These are phyloP conservation scores for Kryptolebias marmoratus DNA, from an alignment of 2,113 vertebrate species.

Conservation along the genomic window DNA sequence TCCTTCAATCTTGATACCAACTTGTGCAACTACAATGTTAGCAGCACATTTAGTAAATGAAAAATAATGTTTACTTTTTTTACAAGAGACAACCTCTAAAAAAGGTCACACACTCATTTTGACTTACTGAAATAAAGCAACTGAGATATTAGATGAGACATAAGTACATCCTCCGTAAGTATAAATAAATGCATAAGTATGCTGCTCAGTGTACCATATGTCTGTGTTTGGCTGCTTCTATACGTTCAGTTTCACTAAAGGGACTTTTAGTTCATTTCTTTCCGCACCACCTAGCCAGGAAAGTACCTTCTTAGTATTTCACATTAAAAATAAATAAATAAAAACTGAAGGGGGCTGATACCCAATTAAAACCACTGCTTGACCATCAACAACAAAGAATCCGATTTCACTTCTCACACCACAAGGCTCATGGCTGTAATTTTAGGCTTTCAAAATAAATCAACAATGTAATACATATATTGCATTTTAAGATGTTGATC, in stretches of 20 bases:
- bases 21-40: too few species aligned
- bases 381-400: slow-evolving; percentile 3
- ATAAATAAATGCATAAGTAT: too few species aligned
- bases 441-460: background rate
- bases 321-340: background rate
- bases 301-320: slow-evolving; percentile 20
- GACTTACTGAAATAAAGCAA: too few species aligned
- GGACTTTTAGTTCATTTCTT: background rate
- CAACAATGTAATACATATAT: background rate
- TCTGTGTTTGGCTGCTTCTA: background rate
- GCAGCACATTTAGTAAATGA: too few species aligned
- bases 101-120: too few species aligned
- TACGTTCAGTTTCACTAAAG: background rate
- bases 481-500: background rate
- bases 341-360: background rate
- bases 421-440: background rate
- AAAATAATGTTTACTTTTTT: too few species aligned
- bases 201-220: too few species aligned
- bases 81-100: too few species aligned
- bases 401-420: slow-evolving; percentile 7
- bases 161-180: too few species aligned
- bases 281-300: background rate
- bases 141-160: too few species aligned
- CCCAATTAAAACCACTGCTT: slow-evolving; percentile 13
- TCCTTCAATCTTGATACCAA: too few species aligned